Conservation (phyloP, 2,888 invertebrate genomes). For the Agriopis marginaria region DNA sequence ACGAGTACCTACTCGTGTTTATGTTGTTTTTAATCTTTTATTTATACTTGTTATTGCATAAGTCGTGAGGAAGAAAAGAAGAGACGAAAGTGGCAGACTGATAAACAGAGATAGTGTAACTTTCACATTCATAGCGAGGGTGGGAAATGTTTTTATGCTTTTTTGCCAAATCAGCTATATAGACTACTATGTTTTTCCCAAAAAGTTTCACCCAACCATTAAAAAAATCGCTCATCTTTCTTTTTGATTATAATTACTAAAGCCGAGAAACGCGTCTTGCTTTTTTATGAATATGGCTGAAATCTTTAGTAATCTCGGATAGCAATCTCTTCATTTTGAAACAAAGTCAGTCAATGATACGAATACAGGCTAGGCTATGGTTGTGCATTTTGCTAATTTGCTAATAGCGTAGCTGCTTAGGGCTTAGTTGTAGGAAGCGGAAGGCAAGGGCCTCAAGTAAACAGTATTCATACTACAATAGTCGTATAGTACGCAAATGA, state of each 20-base stretch:
- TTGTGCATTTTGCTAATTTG: not conserved
- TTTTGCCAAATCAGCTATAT: no score
- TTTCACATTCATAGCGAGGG: not conserved
- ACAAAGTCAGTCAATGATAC: not conserved
- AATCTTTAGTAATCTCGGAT: no score
- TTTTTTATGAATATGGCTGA: no score
- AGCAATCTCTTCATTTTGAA: not conserved
- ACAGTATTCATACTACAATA: slow-evolving; percentile 9
- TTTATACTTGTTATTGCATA: no score
- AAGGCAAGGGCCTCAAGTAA: slow-evolving; percentile 17
- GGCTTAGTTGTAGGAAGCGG: slow-evolving; percentile 36
- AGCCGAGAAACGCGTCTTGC: no score
- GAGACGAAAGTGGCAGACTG: no score
- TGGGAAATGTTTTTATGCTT: no score
- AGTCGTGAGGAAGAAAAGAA: no score
- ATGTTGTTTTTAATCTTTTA: not conserved
- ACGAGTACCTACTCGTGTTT: not conserved
- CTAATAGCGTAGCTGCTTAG: not conserved
- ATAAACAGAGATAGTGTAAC: not conserved
- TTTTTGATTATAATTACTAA: no score
- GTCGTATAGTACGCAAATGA: slow-evolving; percentile 25
- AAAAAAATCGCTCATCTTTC: no score
- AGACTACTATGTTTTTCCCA: no score
- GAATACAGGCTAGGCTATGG: not conserved
- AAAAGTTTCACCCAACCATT: no score